Evolutionary conservation across 2,113 vertebrate genomes (phyloP).

Genomic region (Dicrurus megarhynchus): DNA sequence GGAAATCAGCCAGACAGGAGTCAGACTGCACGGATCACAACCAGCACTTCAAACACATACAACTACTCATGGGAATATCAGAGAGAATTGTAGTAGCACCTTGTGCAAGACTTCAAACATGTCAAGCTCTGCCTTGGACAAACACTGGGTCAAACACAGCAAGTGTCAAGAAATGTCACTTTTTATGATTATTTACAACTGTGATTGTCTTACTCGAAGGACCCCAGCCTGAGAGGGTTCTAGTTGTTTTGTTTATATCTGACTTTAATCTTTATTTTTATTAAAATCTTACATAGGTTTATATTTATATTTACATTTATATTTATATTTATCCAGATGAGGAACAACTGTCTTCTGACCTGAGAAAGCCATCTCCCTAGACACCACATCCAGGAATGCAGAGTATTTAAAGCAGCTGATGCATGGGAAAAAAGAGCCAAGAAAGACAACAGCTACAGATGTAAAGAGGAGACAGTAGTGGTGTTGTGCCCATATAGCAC

Average conservation of each 20-base stretch:
- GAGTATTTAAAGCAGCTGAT: background rate
- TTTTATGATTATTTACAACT: background rate
- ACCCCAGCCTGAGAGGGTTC: background rate
- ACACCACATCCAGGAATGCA: background rate
- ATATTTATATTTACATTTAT: background rate
- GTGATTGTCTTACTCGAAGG: background rate
- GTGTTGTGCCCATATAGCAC: background rate
- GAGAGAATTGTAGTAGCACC: background rate
- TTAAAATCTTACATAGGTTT: background rate
- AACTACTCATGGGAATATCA: background rate
- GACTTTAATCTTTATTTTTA: background rate
- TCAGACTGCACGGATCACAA: background rate
- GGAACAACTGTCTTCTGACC: background rate
- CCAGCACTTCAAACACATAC: background rate
- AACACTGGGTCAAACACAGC: background rate
- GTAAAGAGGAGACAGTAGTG: background rate
- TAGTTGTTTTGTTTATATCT: background rate
- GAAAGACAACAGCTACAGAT: background rate
- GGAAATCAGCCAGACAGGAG: conserved; percentile 18
- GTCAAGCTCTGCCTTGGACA: background rate
- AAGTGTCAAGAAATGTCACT: background rate
- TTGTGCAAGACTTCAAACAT: background rate
- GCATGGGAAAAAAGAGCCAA: background rate
- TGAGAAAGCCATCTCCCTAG: background rate
- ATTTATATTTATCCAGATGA: background rate